Conservation (phyloP, 2,888 invertebrate genomes). For the Phania funesta region DNA sequence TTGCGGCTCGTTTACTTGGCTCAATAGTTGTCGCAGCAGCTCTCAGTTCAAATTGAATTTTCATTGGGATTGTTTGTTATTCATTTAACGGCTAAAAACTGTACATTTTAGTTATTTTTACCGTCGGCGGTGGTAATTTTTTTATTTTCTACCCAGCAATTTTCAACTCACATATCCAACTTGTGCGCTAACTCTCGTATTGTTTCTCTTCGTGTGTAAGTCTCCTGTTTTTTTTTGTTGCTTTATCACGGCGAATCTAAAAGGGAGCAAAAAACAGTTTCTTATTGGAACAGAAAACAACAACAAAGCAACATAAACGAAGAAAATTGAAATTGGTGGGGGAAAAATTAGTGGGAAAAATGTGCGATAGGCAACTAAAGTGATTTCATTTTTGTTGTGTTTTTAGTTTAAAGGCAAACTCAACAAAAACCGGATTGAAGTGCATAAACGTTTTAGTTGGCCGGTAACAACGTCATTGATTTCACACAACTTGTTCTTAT, state of each 20-base stretch:
- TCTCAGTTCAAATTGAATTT: conserved; percentile 79
- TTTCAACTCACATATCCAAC: not conserved
- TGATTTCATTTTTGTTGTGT: conserved; percentile 30
- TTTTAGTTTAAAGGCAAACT: conserved; percentile 19
- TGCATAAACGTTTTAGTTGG: conserved; percentile 53
- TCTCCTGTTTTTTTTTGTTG: not conserved
- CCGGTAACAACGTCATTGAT: conserved; percentile 53
- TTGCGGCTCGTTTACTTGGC: conserved; percentile 74
- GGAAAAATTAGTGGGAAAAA: conserved; percentile 20
- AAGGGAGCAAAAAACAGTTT: conserved; percentile 36
- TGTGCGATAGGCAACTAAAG: conserved; percentile 29
- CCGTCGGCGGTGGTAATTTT: conserved; percentile 69
- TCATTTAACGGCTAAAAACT: conserved; percentile 63
- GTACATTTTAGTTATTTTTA: conserved; percentile 61
- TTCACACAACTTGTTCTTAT: conserved; percentile 39
- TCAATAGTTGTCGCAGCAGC: conserved; percentile 71
- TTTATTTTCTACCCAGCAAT: conserved; percentile 1
- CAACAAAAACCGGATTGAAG: conserved; percentile 62
- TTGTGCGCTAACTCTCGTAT: not conserved
- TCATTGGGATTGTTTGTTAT: conserved; percentile 74
- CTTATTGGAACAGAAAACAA: conserved; percentile 52
- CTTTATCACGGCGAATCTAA: conserved; percentile 15
- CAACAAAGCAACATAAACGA: conserved; percentile 13
- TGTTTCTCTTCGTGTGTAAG: not conserved
- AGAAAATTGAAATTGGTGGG: conserved; percentile 43